These are phyloP conservation scores for Dolichallabes microphthalmus DNA, from an alignment of 2,113 vertebrate genomes.

Conservation along the genomic window DNA sequence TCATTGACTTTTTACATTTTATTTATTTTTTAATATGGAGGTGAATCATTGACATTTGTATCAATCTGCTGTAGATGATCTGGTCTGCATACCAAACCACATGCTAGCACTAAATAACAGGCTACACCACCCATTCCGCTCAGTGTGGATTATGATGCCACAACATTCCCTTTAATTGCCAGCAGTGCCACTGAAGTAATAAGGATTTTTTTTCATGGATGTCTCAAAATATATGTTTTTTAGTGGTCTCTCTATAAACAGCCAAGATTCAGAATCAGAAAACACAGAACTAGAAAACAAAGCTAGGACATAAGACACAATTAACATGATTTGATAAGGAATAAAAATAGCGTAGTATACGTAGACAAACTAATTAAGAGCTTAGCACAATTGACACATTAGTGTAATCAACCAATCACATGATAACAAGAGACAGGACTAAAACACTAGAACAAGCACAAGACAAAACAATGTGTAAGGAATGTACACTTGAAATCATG, in stretches of 20 bases:
- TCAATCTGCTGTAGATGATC: constrained; percentile 60
- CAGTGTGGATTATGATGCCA: constrained; percentile 35
- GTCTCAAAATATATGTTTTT: constrained; percentile 60
- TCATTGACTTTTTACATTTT: not conserved
- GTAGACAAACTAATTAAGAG: not conserved
- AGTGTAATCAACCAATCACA: not conserved
- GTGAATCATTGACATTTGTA: constrained; percentile 48
- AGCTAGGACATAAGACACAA: not conserved
- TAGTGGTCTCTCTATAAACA: constrained; percentile 48
- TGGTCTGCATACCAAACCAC: constrained; percentile 21
- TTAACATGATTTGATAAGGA: not conserved
- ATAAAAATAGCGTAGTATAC: not conserved
- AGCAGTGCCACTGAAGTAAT: constrained; percentile 68
- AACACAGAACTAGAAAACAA: not conserved
- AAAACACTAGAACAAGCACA: not conserved
- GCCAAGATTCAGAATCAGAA: not conserved
- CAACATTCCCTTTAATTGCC: constrained; percentile 60
- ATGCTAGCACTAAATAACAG: constrained; percentile 15
- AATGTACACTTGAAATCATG: not conserved
- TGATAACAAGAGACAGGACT: not conserved
- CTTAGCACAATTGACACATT: not conserved
- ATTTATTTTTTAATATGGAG: constrained; percentile 43
- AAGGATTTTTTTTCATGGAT: constrained; percentile 70
- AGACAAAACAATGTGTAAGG: not conserved
- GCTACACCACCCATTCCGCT: constrained; percentile 30